Evolutionary conservation across 2,113 vertebrate species (phyloP), one percentile per base, ranked within the genome.

Genomic region (Otus sunia): DNA sequence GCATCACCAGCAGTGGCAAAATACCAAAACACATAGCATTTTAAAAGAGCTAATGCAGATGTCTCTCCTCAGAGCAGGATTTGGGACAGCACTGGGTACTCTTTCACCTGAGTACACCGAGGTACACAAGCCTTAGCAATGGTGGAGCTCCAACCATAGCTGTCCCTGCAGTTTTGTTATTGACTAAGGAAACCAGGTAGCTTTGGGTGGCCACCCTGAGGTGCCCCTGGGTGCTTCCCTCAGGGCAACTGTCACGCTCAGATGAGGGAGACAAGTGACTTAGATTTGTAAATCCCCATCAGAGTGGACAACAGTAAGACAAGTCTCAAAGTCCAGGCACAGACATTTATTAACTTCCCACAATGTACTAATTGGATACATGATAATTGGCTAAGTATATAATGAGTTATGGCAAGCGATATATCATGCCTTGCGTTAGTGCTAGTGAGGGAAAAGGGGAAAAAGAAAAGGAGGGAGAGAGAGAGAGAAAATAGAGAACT

Each of bases 11-110:
- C 60, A 82, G 52, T 2, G 4, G 74, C 37, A 58, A 88, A 60
- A 14, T 47, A 78, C 22, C 37, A 21, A 21, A 85, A 36, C 20
- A 49, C 14, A 26, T 0, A 5, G 45, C 50, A 78, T 34, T 56
- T 60, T 18, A 52, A 20, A 69, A 62, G 39, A 74, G 45, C 34
- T 86, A 52, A 43, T 49, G 36, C 37, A 34, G 69, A 17, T 21
- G 52, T 37, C 56, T 71, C 30, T 49, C 47, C 41, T 62, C 4
- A 1, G 56, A 0, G 0, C 45, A 30, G 66, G 47, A 49, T 58
- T 49, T 75, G 56, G 41, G 27, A 21, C 41, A 90, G 37, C n/a
- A 11, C 37, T 7, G 53, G 15, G 17, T 41, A 29, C 25, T 58
- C 37, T 41, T 45, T 43, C 25, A 27, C 41, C 32, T 12, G 56